Evolutionary conservation across 2,113 vertebrate species (phyloP).

Genomic region (Monopterus albus): DNA sequence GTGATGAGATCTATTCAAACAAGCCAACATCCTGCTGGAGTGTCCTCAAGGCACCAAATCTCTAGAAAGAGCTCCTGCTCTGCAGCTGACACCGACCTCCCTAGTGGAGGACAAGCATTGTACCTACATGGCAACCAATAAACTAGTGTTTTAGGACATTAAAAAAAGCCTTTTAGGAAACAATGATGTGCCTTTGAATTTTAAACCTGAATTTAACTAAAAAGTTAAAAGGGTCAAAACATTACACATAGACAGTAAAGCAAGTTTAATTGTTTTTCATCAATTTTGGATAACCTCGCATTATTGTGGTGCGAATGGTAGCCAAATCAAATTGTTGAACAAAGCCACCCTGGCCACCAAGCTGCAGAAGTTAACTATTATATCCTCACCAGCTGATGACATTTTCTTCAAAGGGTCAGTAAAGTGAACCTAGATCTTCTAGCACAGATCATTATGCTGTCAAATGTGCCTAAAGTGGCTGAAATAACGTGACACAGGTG

Average conservation of each 20-base stretch:
- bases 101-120: neutral
- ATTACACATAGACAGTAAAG: too few species aligned
- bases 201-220: too few species aligned
- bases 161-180: too few species aligned
- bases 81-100: neutral
- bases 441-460: neutral
- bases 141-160: neutral
- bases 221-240: too few species aligned
- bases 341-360: neutral
- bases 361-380: neutral
- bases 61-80: neutral
- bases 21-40: slow-evolving; percentile 36
- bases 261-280: neutral
- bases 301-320: too few species aligned
- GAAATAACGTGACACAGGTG: neutral
- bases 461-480: neutral
- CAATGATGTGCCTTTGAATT: too few species aligned
- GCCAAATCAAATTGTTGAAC: too few species aligned
- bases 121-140: too few species aligned
- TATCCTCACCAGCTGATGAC: neutral
- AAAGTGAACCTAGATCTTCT: too few species aligned
- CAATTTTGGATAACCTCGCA: neutral
- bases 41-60: neutral
- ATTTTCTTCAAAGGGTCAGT: neutral
- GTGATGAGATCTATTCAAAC: neutral